Evolutionary conservation across 2,113 vertebrate species (phyloP).

Genomic region (Forbesichthys papilliferus): DNA sequence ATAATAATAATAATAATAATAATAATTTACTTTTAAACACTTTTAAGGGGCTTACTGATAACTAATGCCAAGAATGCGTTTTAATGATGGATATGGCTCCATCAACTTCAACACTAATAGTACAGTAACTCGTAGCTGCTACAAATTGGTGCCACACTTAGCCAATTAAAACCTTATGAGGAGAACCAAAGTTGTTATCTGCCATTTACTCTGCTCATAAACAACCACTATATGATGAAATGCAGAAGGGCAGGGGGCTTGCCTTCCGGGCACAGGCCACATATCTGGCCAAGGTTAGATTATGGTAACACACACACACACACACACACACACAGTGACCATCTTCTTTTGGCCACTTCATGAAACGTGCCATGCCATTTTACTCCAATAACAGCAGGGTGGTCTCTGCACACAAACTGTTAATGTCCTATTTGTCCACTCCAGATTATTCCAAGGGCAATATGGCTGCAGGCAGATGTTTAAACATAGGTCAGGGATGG

Average conservation of each 20-base stretch:
- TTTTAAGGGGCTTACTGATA: no score
- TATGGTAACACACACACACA: slow-evolving; percentile 28
- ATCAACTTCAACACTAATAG: neutral
- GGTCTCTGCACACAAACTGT: slow-evolving; percentile 50
- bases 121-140: neutral
- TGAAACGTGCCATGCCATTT: slow-evolving; percentile 45
- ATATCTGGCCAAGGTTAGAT: slow-evolving; percentile 34
- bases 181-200: slow-evolving; percentile 28
- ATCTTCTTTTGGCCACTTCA: slow-evolving; percentile 46
- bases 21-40: no score
- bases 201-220: slow-evolving; percentile 48
- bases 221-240: slow-evolving; percentile 41
- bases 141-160: slow-evolving; percentile 23
- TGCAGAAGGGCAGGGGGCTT: slow-evolving; percentile 28
- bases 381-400: slow-evolving; percentile 40
- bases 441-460: slow-evolving; percentile 53
- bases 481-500: slow-evolving; percentile 61
- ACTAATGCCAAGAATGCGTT: neutral
- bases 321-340: slow-evolving; percentile 17
- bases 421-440: slow-evolving; percentile 48
- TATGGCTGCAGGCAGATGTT: slow-evolving; percentile 54
- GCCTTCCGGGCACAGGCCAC: slow-evolving; percentile 5
- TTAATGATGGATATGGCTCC: neutral
- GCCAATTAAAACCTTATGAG: slow-evolving; percentile 21
- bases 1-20: neutral